Evolutionary conservation across 23 tunicate species (phyloP).

Genomic region (Phallusia fumigata): DNA sequence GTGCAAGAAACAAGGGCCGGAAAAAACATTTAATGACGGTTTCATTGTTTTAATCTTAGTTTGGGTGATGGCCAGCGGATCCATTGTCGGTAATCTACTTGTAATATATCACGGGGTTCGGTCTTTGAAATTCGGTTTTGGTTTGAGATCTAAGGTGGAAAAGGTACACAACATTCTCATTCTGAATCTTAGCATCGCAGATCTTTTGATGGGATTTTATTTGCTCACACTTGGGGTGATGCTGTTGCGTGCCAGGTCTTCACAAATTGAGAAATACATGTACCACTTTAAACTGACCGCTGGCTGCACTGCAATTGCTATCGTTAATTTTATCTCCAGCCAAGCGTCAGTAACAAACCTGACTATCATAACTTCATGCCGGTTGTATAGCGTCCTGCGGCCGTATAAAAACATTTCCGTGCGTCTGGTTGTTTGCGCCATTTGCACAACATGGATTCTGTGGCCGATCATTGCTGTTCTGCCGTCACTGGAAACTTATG

Average conservation of each 20-base stretch:
- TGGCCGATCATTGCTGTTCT: neutral
- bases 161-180: conserved; percentile 16
- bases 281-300: neutral
- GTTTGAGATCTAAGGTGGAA: neutral
- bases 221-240: neutral
- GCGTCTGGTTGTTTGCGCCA: neutral
- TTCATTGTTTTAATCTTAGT: neutral
- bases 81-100: neutral
- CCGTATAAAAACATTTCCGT: neutral
- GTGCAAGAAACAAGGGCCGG: no score
- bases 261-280: neutral
- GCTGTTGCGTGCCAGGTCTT: neutral
- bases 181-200: conserved; percentile 20
- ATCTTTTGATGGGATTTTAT: conserved; percentile 40
- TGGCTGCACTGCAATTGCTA: neutral
- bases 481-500: neutral
- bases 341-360: neutral
- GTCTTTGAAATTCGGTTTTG: neutral
- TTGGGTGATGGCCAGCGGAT: neutral
- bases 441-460: neutral
- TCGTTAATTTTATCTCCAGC: neutral
- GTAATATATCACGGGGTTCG: neutral
- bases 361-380: neutral
- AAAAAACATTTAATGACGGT: no score
- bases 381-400: neutral